Conservation (phyloP, 2,797 vertebrate genomes). For the Eulemur rubriventer region DNA sequence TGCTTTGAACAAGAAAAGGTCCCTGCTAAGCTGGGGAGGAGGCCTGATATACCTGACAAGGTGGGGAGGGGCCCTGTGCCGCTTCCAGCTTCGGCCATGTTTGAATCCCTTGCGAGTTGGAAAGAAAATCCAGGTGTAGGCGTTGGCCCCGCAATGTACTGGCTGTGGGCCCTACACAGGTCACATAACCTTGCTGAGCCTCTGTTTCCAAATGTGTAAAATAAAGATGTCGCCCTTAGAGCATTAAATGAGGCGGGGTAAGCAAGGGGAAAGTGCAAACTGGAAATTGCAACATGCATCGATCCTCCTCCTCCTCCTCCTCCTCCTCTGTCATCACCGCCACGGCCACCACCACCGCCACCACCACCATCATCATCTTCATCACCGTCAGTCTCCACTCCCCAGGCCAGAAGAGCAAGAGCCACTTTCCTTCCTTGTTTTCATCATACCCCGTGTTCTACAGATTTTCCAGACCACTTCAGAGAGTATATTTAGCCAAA, state of each 20-base stretch:
- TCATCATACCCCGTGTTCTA: background rate
- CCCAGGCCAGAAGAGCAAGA: background rate
- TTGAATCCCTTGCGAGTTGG: background rate
- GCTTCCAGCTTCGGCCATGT: background rate
- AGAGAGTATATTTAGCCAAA: background rate
- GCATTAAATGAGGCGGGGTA: background rate
- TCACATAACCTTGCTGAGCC: background rate
- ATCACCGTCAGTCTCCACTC: background rate
- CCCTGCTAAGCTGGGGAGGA: rapidly evolving
- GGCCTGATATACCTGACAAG: rapidly evolving
- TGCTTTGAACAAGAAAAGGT: background rate
- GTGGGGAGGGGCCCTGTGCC: rapidly evolving
- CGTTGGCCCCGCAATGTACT: rapidly evolving
- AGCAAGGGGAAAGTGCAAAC: rapidly evolving
- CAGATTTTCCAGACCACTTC: background rate
- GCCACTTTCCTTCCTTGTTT: background rate
- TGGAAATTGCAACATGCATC: too few species aligned
- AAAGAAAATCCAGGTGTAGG: background rate
- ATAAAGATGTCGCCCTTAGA: background rate
- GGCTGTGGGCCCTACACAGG: background rate
- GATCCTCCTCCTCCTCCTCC: background rate
- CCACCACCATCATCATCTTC: background rate
- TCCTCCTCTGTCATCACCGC: too few species aligned
- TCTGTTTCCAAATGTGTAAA: background rate
- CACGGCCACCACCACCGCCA: rapidly evolving